Evolutionary conservation across 1,140 invertebrate genomes (phyloP).

Genomic region (Agrypnia vestita): DNA sequence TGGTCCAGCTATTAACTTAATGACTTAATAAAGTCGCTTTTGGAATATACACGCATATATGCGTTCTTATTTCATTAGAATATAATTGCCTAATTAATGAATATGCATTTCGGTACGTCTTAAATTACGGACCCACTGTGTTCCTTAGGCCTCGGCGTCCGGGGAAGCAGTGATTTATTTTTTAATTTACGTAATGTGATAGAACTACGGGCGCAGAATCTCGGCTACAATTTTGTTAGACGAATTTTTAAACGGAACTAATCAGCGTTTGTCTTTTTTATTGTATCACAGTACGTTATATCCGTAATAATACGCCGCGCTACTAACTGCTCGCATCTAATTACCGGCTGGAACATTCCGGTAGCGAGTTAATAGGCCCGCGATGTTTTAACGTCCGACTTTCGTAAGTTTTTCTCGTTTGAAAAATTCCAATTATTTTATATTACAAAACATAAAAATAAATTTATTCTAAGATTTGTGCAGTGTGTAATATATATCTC

Average conservation of each 20-base stretch:
- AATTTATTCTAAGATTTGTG: conserved; percentile 4
- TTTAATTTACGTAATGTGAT: conserved; percentile 22
- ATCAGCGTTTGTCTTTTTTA: conserved; percentile 33
- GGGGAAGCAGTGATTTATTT: conserved; percentile 31
- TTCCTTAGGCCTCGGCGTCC: background rate
- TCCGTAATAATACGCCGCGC: conserved; percentile 18
- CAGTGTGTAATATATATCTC: background rate
- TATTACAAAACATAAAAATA: background rate
- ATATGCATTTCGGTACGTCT: conserved; percentile 37
- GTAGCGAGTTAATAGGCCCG: background rate
- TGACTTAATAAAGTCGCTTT: conserved; percentile 53
- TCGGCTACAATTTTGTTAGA: conserved; percentile 19
- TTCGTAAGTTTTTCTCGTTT: background rate
- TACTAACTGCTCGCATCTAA: background rate
- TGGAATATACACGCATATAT: background rate
- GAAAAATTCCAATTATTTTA: background rate
- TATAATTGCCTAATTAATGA: conserved; percentile 47
- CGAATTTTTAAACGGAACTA: conserved; percentile 30
- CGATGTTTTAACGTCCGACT: background rate
- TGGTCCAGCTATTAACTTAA: conserved; percentile 36
- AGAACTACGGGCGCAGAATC: conserved; percentile 27
- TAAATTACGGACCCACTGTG: conserved; percentile 38
- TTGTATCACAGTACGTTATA: conserved; percentile 6
- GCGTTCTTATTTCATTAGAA: background rate
- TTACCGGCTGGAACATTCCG: background rate